phyloP scores from a whole-genome alignment of 2,888 invertebrate species.

The Nemotelus pantherinus region DNA sequence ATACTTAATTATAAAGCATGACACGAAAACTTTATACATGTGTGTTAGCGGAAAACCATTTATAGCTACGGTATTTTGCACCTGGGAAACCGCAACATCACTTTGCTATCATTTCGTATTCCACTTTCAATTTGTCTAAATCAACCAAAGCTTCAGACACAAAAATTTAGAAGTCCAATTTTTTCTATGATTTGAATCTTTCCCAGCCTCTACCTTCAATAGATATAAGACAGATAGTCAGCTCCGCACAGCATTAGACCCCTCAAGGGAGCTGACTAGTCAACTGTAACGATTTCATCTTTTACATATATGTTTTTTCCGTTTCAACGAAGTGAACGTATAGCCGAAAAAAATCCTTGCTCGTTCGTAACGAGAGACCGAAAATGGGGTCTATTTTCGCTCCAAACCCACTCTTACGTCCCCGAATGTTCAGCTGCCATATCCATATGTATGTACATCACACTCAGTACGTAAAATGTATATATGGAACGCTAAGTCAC shows the following conservation, averaged over 20 bases:
- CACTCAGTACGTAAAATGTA: too few species aligned
- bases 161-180: slow-evolving; percentile 51
- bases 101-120: slow-evolving; percentile 50
- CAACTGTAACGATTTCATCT: slow-evolving; percentile 11
- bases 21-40: too few species aligned
- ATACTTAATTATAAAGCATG: too few species aligned
- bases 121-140: slow-evolving; percentile 55
- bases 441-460: too few species aligned
- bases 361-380: not conserved
- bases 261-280: slow-evolving; percentile 19
- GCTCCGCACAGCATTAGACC: slow-evolving; percentile 7
- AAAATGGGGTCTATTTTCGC: slow-evolving; percentile 9
- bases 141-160: slow-evolving; percentile 54
- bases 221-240: slow-evolving; percentile 19
- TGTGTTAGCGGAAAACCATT: too few species aligned
- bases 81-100: slow-evolving; percentile 24
- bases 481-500: too few species aligned
- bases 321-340: not conserved
- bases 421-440: too few species aligned
- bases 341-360: not conserved
- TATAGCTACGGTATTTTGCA: too few species aligned
- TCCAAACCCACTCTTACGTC: too few species aligned
- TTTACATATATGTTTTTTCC: not conserved
- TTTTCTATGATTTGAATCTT: slow-evolving; percentile 35
- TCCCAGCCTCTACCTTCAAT: not conserved